Evolutionary conservation across 2,797 vertebrate genomes (phyloP).

Genomic region (Todus mexicanus): DNA sequence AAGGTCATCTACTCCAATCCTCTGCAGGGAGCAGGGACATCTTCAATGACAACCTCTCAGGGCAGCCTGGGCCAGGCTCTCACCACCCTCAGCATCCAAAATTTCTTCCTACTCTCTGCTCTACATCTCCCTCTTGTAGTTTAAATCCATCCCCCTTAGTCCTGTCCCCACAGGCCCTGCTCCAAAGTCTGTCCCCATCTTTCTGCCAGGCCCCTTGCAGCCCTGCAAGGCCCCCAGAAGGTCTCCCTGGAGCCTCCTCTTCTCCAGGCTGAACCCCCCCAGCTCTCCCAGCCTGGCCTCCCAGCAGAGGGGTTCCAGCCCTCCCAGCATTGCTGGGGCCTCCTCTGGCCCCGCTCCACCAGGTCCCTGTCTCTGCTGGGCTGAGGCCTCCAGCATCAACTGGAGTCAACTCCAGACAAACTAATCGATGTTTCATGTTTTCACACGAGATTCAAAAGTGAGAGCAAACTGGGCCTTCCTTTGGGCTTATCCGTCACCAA

Average conservation of each 20-base stretch:
- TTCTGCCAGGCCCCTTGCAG: not conserved
- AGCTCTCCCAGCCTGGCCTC: too few species aligned
- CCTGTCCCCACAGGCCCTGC: not conserved
- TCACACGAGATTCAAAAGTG: not conserved
- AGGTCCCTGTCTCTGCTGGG: too few species aligned
- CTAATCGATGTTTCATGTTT: accelerated
- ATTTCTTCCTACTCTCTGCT: not conserved
- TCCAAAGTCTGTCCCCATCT: not conserved
- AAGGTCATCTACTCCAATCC: not conserved
- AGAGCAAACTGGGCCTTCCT: not conserved
- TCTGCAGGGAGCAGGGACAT: not conserved
- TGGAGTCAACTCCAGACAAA: not conserved
- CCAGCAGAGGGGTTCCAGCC: too few species aligned
- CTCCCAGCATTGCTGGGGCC: too few species aligned
- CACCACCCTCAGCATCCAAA: not conserved
- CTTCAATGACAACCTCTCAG: not conserved
- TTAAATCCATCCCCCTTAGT: not conserved
- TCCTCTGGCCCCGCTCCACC: too few species aligned
- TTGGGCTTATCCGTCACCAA: not conserved
- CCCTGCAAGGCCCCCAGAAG: not conserved
- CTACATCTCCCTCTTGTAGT: not conserved
- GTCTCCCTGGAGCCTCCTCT: not conserved
- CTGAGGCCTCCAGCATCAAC: not conserved
- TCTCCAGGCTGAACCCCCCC: not conserved
- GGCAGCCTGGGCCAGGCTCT: not conserved